Base-by-base conservation (phyloP, 2,888 invertebrate genomes). In the Xestia sexstrigata region DNA sequence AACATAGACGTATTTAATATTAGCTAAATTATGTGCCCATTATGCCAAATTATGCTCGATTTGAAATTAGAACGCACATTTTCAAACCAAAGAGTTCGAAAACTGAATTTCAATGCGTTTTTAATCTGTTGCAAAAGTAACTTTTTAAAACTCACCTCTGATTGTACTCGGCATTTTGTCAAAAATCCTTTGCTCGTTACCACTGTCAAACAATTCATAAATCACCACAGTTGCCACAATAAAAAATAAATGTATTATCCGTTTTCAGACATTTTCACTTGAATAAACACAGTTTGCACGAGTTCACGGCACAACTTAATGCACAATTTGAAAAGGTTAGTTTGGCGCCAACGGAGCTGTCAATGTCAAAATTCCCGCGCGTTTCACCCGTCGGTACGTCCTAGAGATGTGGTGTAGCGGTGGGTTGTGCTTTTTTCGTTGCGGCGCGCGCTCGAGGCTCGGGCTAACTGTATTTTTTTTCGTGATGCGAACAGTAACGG, bases 101-200 rank as follows among this genome's bases (percentile, higher is more conserved):
- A 71, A 71, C 67, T 70, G 52, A 39, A 45, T 39, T 55, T n/a
- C 35, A 0, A 35, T 23, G 11, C 2, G 35, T 78, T 49, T 63
- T 69, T 73, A 71, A 76, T 80, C 60, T 83, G 47, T 76, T 52
- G 23, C 6, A 47, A 73, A 66, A 20, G 17, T 60, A 23, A 73
- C n/a, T 73, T 86, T 88, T 79, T 52, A 5, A 68, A 85, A 93
- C 95, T 94, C 87, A 97, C 97, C 97, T 97, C 97, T 88, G 90
- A 97, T 97, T 85, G 97, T 97, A 89, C 97, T 97, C 82, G 97
- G 97, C 97, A 97, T 97, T 93, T 95, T 96, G 94, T 87, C 87
- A 91, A 91, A 87, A 91, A 94, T 94, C 95, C 94, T 93, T 87
- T 81, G 70, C 86, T 74, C 70, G 70, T 79, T 78, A 82, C 84